Evolutionary conservation across 2,888 invertebrate species (phyloP).

Genomic region (Sericinus montela): DNA sequence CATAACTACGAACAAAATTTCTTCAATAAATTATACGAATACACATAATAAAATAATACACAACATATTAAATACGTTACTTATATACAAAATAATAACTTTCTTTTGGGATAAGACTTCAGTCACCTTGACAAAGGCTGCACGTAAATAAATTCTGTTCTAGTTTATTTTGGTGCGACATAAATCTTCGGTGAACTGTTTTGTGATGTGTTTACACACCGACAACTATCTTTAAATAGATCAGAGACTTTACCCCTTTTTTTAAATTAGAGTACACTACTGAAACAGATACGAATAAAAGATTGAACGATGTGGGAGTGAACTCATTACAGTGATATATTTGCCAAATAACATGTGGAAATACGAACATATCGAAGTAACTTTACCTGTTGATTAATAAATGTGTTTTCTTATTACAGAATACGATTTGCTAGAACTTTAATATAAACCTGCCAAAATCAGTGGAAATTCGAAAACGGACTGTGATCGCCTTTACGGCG

Average conservation of each 20-base stretch:
- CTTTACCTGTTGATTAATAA: background rate
- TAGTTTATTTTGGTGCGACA: slow-evolving; percentile 1
- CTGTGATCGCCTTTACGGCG: slow-evolving; percentile 69
- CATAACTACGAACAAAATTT: too few relatives aligned
- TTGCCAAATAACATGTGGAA: slow-evolving; percentile 17
- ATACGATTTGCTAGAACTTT: slow-evolving; percentile 18
- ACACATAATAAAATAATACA: too few relatives aligned
- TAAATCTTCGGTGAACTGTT: background rate
- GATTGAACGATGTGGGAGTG: background rate
- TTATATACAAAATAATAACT: too few relatives aligned
- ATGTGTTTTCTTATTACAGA: slow-evolving; percentile 24
- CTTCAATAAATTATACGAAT: too few relatives aligned
- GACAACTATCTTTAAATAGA: background rate
- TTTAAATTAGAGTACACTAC: background rate
- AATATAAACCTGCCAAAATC: slow-evolving; percentile 26
- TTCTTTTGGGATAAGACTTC: too few relatives aligned
- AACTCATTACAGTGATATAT: background rate
- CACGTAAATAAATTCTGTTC: slow-evolving; percentile 1
- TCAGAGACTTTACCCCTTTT: background rate
- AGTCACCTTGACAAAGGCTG: background rate
- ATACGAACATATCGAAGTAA: slow-evolving; percentile 9
- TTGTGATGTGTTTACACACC: background rate
- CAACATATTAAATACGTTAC: too few relatives aligned
- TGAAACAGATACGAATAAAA: background rate
- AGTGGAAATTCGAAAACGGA: slow-evolving; percentile 30